phyloP scores from a whole-genome alignment of 2,797 vertebrate genomes.

The Anabas testudineus region DNA sequence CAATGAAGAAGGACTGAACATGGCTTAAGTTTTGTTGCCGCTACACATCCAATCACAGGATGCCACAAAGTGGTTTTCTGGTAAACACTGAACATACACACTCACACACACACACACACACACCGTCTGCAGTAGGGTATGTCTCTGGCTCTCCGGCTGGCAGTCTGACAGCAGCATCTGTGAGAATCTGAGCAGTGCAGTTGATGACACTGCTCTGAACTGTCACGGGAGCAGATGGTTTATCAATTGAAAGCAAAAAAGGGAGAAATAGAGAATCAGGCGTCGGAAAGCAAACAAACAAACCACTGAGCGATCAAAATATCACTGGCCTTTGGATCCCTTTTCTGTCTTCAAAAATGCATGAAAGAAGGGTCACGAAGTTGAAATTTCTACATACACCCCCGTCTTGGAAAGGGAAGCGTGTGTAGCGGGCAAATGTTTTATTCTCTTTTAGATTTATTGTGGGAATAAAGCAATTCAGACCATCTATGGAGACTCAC shows the following conservation, averaged over 20 bases:
- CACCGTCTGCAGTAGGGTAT: constrained; percentile 25
- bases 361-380: constrained; percentile 44
- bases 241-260: constrained; percentile 59
- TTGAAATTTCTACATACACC: constrained; percentile 24
- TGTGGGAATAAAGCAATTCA: constrained; percentile 19
- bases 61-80: constrained; percentile 17
- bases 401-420: constrained; percentile 17
- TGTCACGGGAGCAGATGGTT: constrained; percentile 76
- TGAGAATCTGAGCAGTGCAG: constrained; percentile 29
- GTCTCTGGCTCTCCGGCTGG: constrained; percentile 54
- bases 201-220: constrained; percentile 61
- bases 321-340: constrained; percentile 40
- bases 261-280: constrained; percentile 19
- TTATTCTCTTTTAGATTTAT: constrained; percentile 71
- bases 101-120: constrained; percentile 19
- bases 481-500: constrained; percentile 30
- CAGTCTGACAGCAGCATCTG: constrained; percentile 76
- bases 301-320: constrained; percentile 46
- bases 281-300: constrained; percentile 36
- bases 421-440: constrained; percentile 50
- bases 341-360: constrained; percentile 47
- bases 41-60: too few relatives aligned
- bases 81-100: constrained; percentile 5
- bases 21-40: too few relatives aligned
- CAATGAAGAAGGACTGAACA: too few relatives aligned